A percentile compares a stretch with the other conserved stretches of the same genome.
These are phyloP conservation scores for Enteromius thamalakanensis DNA, from an alignment of 2,797 vertebrate species.

Conservation along the genomic window DNA sequence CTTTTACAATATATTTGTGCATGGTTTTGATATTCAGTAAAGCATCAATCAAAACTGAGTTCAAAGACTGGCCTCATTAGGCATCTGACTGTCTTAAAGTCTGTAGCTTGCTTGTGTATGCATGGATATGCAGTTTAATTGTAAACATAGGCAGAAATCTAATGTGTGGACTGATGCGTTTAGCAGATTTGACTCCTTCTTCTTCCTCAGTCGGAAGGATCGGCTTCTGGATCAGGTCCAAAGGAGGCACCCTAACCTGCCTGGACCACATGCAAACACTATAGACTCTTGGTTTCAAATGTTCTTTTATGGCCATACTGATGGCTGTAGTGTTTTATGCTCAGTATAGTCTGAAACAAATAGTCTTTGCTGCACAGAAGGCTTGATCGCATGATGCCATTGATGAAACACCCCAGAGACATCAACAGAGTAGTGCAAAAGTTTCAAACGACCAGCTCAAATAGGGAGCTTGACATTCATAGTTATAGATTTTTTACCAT, in stretches of 20 bases:
- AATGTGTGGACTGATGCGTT: slow-evolving; percentile 35
- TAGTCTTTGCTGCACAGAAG: not conserved
- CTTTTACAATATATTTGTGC: slow-evolving; percentile 36
- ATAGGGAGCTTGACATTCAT: not conserved
- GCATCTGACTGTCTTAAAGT: slow-evolving; percentile 11
- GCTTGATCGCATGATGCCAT: not conserved
- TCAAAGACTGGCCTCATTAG: slow-evolving; percentile 38
- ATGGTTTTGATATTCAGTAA: slow-evolving; percentile 45
- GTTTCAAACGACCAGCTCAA: not conserved
- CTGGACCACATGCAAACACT: slow-evolving; percentile 15
- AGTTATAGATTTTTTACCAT: not conserved
- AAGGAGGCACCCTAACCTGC: not conserved
- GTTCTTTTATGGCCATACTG: not conserved
- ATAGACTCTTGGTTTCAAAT: slow-evolving; percentile 16
- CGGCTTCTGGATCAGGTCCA: slow-evolving; percentile 16
- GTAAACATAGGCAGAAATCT: slow-evolving; percentile 1
- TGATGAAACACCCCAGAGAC: not conserved
- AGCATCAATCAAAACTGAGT: slow-evolving; percentile 52
- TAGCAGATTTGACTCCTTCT: slow-evolving; percentile 23
- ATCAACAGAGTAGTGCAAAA: not conserved
- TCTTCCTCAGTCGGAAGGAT: slow-evolving; percentile 26
- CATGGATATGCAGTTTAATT: not conserved
- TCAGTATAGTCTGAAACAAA: not conserved
- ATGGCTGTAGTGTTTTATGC: not conserved
- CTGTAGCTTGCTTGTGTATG: slow-evolving; percentile 15